Evolutionary conservation across 2,113 vertebrate species (phyloP).

Genomic region (Laticauda laticaudata): DNA sequence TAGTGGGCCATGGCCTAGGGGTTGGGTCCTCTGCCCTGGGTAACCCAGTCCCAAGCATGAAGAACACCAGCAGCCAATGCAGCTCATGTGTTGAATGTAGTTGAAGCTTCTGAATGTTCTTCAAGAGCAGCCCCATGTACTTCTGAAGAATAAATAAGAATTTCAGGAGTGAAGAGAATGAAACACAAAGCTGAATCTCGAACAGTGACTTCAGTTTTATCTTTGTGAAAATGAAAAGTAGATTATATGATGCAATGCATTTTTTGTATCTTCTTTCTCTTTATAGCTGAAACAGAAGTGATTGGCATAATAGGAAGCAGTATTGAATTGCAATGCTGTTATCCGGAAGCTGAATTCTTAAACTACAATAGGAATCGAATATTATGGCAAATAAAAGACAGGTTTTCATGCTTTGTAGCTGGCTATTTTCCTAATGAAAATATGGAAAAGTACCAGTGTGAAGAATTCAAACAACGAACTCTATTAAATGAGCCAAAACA

Average conservation of each 20-base stretch:
- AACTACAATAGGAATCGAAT: conserved; percentile 38
- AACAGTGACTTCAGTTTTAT: not conserved
- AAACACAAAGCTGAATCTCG: not conserved
- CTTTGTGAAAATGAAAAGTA: not conserved
- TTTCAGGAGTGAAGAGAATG: not conserved
- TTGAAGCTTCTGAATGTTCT: not conserved
- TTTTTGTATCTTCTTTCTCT: not conserved
- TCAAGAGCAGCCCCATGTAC: not conserved
- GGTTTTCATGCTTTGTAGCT: conserved; percentile 43
- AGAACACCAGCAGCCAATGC: not conserved
- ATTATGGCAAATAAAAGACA: conserved; percentile 64
- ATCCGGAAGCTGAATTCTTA: not conserved
- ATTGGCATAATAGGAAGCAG: conserved; percentile 58
- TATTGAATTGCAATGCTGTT: conserved; percentile 46
- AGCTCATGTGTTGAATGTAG: not conserved
- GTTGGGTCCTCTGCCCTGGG: not conserved
- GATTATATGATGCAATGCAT: not conserved
- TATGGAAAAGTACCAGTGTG: not conserved
- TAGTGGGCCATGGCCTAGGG: not conserved
- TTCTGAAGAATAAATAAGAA: not conserved
- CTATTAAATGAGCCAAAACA: conserved; percentile 19
- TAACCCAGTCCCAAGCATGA: not conserved
- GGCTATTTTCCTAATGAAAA: conserved; percentile 41
- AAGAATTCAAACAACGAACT: conserved; percentile 61
- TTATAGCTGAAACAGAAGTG: not conserved